Base-by-base conservation (phyloP, 1,140 invertebrate genomes). In the Ostrea denselamellosa region DNA sequence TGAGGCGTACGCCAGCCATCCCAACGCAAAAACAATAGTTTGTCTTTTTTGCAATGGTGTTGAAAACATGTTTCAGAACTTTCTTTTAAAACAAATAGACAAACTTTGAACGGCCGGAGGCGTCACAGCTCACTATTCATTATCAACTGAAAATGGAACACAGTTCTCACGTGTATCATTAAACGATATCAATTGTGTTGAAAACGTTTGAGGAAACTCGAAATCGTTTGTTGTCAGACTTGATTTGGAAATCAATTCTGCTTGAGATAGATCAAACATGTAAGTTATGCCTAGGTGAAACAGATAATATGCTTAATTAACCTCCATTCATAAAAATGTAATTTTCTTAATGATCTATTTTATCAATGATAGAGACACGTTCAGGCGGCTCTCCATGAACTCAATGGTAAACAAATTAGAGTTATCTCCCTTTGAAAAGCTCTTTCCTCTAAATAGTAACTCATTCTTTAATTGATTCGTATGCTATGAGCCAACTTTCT, bases 1-100 rank as follows among this genome's bases (percentile, higher is more conserved):
- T 9, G 94, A 92, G 8, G 94, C 95, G 93, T 95, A 96, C 8
- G 94, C 92, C 17, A 95, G 22, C 95, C 95, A 96, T 82, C 95
- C 93, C 19, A 95, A 77, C 8, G 85, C 81, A 93, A 95, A 95
- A 81, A 94, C 89, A 10, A 94, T 25, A 4, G 92, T 65, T 85
- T 95, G 95, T 87, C 90, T 83, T 85, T 85, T 89, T 17, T 89
- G 86, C 19, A 92, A 34, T 14, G 84, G 83, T 56, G 86, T 58
- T 10, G 28, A 62, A 83, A 83, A 53, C 71, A 81, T 83, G 34
- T 12, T 77, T 34, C 12, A 34, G 12, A 77, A 28, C 28, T 25
- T 28, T 10, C 22, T 71, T 25, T 25, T 12, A 34, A 12, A 17
- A 34, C 10, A n/a, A n/a, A n/a, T n/a, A n/a, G n/a, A n/a, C n/a